phyloP scores from a whole-genome alignment of 2,888 invertebrate genomes.

The Lasioglossum lativentre region DNA sequence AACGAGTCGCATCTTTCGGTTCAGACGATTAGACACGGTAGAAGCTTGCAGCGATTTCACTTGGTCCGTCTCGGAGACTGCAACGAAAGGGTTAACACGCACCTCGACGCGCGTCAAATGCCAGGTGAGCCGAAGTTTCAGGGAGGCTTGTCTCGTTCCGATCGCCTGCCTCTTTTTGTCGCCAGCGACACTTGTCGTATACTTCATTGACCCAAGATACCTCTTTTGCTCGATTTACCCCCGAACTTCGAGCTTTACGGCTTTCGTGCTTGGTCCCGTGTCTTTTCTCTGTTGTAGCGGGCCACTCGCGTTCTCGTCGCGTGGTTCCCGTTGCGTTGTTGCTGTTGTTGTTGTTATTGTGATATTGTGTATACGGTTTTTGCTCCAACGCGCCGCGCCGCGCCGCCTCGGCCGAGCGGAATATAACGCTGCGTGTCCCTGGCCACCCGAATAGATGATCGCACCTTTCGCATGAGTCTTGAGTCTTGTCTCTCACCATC shows the following conservation, averaged over 20 bases:
- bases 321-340: neutral
- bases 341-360: slow-evolving; percentile 23
- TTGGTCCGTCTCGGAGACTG: neutral
- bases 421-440: too few relatives aligned
- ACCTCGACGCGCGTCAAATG: slow-evolving; percentile 10
- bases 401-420: neutral
- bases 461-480: slow-evolving; percentile 61
- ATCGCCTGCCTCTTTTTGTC: slow-evolving; percentile 5
- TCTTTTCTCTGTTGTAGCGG: slow-evolving; percentile 22
- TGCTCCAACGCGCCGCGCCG: neutral
- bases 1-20: neutral
- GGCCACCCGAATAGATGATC: slow-evolving; percentile 52
- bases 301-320: neutral
- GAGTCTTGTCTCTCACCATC: slow-evolving; percentile 43
- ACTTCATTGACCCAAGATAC: slow-evolving; percentile 54
- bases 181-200: slow-evolving; percentile 5
- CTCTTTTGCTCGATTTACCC: slow-evolving; percentile 73
- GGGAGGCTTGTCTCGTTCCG: slow-evolving; percentile 28
- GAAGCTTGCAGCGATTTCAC: neutral
- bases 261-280: slow-evolving; percentile 65
- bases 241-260: slow-evolving; percentile 65
- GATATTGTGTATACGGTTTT: neutral
- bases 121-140: slow-evolving; percentile 59
- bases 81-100: slow-evolving; percentile 46
- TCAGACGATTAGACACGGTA: neutral